Conservation (phyloP, 2,888 invertebrate genomes). For the Nudaria mundana region DNA sequence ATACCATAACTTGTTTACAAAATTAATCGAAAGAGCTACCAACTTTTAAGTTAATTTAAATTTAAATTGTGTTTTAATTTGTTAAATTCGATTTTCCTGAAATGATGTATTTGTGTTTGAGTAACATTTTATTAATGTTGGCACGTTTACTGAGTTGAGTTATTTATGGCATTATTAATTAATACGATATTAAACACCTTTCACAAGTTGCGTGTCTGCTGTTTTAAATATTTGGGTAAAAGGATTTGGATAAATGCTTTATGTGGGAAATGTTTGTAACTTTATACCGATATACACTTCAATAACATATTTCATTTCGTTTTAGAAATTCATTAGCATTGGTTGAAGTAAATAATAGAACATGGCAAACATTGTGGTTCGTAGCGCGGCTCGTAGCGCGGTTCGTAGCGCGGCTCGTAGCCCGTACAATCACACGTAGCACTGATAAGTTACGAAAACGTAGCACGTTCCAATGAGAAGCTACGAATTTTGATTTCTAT, state of each 20-base stretch:
- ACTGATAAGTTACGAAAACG: constrained; percentile 10
- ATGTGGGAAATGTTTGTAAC: too few relatives aligned
- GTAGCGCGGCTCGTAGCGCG: constrained; percentile 10
- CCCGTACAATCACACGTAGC: constrained; percentile 14
- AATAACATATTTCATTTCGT: background rate
- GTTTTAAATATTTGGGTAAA: background rate
- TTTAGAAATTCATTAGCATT: constrained; percentile 16
- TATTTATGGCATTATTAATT: constrained; percentile 8
- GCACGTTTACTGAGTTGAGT: constrained; percentile 4
- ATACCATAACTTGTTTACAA: constrained; percentile 17
- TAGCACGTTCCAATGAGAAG: constrained; percentile 6
- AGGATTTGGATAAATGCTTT: too few relatives aligned
- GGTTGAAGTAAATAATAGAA: constrained; percentile 19
- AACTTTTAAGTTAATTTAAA: constrained; percentile 32
- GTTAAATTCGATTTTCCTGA: constrained; percentile 19
- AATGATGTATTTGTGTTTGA: constrained; percentile 11
- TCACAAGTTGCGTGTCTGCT: background rate
- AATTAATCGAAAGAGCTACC: constrained; percentile 13
- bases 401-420: too few relatives aligned
- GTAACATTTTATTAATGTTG: constrained; percentile 17
- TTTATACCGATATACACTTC: too few relatives aligned
- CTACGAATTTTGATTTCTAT: constrained; percentile 5
- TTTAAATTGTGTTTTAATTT: constrained; percentile 34
- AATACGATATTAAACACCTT: background rate
- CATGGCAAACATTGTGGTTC: constrained; percentile 12